phyloP scores from a whole-genome alignment of 2,113 vertebrate species.

The Cricetomys ansorgei region DNA sequence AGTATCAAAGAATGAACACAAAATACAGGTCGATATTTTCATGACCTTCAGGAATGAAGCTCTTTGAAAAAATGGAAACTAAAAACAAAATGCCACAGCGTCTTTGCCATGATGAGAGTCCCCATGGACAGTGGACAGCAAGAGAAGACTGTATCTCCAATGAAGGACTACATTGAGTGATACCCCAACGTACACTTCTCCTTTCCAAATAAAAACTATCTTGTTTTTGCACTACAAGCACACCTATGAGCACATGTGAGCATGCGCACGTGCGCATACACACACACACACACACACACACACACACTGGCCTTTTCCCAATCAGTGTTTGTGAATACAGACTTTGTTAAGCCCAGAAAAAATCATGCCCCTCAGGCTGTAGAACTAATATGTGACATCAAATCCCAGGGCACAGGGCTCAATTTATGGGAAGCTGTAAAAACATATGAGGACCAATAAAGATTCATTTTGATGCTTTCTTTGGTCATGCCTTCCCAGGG shows the following conservation, averaged over 20 bases:
- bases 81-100: not conserved
- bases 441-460: not conserved
- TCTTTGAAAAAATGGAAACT: not conserved
- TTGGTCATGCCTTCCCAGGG: not conserved
- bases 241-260: not conserved
- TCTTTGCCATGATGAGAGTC: not conserved
- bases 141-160: not conserved
- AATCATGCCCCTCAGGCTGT: not conserved
- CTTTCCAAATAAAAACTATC: not conserved
- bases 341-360: not conserved
- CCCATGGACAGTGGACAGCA: not conserved
- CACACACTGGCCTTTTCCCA: not conserved
- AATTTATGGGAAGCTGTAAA: not conserved
- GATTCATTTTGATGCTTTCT: not conserved
- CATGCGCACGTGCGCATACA: not conserved
- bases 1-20: not conserved
- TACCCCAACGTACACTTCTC: not conserved
- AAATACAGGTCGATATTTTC: not conserved
- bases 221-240: not conserved
- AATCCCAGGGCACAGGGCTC: not conserved
- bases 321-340: not conserved
- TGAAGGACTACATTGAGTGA: not conserved
- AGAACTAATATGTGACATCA: not conserved
- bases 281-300: not conserved
- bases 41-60: not conserved